Evolutionary conservation across 2,113 vertebrate species (phyloP).

Genomic region (Chloropsis cyanopogon): DNA sequence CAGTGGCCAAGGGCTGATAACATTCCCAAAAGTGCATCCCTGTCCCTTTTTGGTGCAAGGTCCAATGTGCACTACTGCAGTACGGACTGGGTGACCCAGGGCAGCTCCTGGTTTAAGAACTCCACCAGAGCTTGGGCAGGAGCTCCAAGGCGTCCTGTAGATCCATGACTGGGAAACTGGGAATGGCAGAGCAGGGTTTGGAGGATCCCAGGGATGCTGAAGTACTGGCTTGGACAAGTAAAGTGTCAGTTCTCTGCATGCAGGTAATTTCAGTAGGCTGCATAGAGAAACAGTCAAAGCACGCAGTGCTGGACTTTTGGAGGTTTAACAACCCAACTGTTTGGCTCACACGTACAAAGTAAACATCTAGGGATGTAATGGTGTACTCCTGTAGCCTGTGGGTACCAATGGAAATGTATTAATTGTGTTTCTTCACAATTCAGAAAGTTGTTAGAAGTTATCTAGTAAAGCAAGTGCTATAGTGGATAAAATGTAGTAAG

Average conservation of each 20-base stretch:
- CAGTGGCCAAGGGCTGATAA: background rate
- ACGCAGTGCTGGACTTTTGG: fast-evolving
- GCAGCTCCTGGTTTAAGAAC: background rate
- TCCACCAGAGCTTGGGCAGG: background rate
- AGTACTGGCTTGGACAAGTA: background rate
- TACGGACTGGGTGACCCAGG: background rate
- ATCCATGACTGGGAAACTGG: background rate
- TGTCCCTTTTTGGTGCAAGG: background rate
- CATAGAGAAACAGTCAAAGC: background rate
- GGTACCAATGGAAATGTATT: background rate
- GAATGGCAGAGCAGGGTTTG: background rate
- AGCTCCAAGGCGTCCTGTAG: background rate
- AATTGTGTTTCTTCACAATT: background rate
- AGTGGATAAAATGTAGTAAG: background rate
- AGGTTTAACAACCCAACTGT: background rate
- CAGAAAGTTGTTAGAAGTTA: background rate
- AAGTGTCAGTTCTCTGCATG: background rate
- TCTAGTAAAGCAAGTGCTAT: background rate
- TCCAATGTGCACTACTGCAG: background rate
- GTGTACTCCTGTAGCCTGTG: background rate
- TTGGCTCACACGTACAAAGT: background rate
- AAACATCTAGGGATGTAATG: background rate
- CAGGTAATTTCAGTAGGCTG: background rate
- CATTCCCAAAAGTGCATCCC: background rate
- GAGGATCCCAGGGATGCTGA: background rate